phyloP scores from a whole-genome alignment of 2,113 vertebrate species.

The Macrotis lagotis region DNA sequence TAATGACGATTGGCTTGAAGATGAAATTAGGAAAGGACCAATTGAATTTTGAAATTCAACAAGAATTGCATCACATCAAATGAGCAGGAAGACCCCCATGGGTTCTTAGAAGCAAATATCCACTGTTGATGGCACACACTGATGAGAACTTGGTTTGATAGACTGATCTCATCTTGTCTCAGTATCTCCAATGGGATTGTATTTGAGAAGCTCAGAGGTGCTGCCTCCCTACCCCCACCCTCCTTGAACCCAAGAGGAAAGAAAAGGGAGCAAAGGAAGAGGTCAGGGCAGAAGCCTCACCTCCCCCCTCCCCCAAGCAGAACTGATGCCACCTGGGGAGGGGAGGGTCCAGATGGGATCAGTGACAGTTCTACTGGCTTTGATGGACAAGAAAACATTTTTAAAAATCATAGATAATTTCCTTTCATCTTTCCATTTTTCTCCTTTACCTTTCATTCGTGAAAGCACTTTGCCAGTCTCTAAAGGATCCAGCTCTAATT shows the following conservation, averaged over 20 bases:
- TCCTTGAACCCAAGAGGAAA: background rate
- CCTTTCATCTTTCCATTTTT: background rate
- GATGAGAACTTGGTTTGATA: background rate
- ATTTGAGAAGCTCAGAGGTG: background rate
- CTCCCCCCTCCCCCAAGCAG: too few relatives aligned
- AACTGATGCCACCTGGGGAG: background rate
- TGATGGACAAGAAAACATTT: background rate
- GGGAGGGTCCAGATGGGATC: rapidly evolving
- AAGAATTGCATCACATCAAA: background rate
- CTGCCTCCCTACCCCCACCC: too few relatives aligned
- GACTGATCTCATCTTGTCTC: background rate
- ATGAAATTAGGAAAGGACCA: background rate
- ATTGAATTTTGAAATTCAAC: rapidly evolving
- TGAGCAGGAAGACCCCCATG: background rate
- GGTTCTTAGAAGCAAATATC: background rate
- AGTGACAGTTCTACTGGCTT: rapidly evolving
- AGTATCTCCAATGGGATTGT: background rate
- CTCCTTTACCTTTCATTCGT: background rate
- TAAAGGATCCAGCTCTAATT: background rate
- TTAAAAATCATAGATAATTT: background rate
- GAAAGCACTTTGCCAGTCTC: background rate
- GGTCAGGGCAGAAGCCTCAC: too few relatives aligned
- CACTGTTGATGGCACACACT: background rate
- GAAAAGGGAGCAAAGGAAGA: too few relatives aligned
- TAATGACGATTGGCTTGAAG: background rate